Conservation (phyloP, 2,113 vertebrate species). For the Scophthalmus maximus region DNA sequence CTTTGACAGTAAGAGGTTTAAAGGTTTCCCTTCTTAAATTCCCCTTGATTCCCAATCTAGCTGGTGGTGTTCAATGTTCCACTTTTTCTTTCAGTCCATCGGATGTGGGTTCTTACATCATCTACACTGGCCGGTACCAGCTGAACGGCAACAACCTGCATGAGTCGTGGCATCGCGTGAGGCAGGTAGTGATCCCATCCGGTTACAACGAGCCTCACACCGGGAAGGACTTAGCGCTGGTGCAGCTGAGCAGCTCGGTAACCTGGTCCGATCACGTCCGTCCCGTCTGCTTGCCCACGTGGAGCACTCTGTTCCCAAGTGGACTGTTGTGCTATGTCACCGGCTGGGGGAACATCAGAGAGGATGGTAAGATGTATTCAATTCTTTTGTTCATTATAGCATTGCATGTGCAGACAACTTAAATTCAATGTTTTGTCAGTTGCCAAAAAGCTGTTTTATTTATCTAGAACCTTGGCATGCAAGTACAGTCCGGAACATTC, state of each 20-base stretch:
- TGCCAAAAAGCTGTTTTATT: not conserved
- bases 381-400: no score
- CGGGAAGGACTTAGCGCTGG: slow-evolving; percentile 79
- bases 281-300: slow-evolving; percentile 78
- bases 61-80: not conserved
- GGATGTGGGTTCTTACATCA: slow-evolving; percentile 47
- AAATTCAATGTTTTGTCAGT: not conserved
- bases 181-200: slow-evolving; percentile 68
- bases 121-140: slow-evolving; percentile 78
- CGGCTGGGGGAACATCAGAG: slow-evolving; percentile 80
- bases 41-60: not conserved
- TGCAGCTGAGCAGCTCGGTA: slow-evolving; percentile 70
- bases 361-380: slow-evolving; percentile 66
- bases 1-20: no score
- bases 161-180: slow-evolving; percentile 29
- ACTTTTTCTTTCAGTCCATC: slow-evolving; percentile 52
- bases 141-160: slow-evolving; percentile 57
- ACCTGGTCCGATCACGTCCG: slow-evolving; percentile 68
- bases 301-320: slow-evolving; percentile 63
- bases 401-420: no score
- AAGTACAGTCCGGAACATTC: not conserved
- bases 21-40: no score
- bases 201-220: slow-evolving; percentile 77
- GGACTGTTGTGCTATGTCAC: slow-evolving; percentile 79
- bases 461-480: no score